phyloP scores from a whole-genome alignment of 2,113 vertebrate genomes.

The Pangasianodon hypophthalmus region DNA sequence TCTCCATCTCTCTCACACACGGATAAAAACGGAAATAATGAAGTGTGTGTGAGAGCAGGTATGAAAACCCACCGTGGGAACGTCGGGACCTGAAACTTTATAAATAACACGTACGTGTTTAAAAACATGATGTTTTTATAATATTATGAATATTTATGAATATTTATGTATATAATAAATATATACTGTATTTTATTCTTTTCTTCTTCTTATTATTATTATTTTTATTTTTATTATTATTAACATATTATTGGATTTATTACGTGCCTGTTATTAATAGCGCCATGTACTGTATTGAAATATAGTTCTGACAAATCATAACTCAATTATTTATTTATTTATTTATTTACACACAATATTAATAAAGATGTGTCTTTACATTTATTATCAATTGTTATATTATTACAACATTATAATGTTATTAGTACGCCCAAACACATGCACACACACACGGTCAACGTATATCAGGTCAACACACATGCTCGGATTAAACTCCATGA shows the following conservation, averaged over 20 bases:
- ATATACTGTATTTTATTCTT: not conserved
- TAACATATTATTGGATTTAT: not conserved
- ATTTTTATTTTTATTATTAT: not conserved
- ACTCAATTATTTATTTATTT: not conserved
- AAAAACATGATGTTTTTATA: not conserved
- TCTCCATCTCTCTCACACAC: conserved; percentile 14
- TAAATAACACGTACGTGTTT: not conserved
- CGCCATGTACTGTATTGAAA: not conserved
- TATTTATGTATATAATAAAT: not conserved
- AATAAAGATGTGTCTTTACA: no score
- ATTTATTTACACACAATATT: not conserved
- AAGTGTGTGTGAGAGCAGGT: conserved; percentile 1
- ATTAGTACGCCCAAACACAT: not conserved
- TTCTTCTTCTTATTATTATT: no score
- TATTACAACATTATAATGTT: not conserved
- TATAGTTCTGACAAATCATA: no score
- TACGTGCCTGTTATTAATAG: not conserved
- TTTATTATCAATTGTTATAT: not conserved
- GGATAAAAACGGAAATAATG: conserved; percentile 26
- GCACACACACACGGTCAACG: not conserved
- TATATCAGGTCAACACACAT: not conserved
- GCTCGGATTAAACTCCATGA: not conserved
- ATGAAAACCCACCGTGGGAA: not conserved
- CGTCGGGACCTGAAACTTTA: not conserved
- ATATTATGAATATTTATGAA: no score